These are phyloP conservation scores for Littorina saxatilis DNA, from an alignment of 1,140 invertebrate genomes.

Conservation along the genomic window DNA sequence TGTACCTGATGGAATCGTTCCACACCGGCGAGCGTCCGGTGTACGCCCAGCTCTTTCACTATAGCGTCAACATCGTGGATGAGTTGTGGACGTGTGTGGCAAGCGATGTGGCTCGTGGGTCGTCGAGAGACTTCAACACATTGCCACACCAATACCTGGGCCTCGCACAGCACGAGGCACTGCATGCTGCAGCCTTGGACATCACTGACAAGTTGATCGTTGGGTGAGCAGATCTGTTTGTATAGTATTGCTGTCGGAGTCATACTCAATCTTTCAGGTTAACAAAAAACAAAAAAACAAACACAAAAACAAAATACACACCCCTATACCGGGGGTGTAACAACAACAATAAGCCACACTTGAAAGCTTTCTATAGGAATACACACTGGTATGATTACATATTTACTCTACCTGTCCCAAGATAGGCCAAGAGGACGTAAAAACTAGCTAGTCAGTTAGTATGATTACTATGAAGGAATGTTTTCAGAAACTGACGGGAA, in stretches of 20 bases:
- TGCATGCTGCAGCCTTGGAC: slow-evolving; percentile 22
- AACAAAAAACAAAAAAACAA: too few species aligned
- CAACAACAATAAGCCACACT: too few species aligned
- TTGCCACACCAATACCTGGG: too few species aligned
- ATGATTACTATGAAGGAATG: background rate
- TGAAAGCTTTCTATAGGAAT: background rate
- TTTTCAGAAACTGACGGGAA: background rate
- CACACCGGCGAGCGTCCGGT: slow-evolving; percentile 33
- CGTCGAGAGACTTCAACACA: too few species aligned
- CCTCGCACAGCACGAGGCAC: slow-evolving; percentile 10
- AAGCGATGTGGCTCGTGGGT: too few species aligned
- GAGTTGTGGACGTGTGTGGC: slow-evolving; percentile 37
- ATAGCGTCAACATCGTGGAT: slow-evolving; percentile 43
- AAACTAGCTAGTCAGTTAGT: background rate
- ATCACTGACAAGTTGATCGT: background rate
- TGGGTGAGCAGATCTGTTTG: background rate
- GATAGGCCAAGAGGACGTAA: too few species aligned
- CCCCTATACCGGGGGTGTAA: too few species aligned
- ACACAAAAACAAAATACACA: background rate
- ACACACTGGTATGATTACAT: too few species aligned
- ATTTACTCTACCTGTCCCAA: too few species aligned
- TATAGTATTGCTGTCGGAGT: background rate
- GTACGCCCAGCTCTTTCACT: slow-evolving; percentile 50
- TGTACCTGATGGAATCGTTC: slow-evolving; percentile 42
- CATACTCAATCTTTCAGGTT: background rate